phyloP scores from a whole-genome alignment of 2,113 vertebrate species.

The Scomber japonicus region DNA sequence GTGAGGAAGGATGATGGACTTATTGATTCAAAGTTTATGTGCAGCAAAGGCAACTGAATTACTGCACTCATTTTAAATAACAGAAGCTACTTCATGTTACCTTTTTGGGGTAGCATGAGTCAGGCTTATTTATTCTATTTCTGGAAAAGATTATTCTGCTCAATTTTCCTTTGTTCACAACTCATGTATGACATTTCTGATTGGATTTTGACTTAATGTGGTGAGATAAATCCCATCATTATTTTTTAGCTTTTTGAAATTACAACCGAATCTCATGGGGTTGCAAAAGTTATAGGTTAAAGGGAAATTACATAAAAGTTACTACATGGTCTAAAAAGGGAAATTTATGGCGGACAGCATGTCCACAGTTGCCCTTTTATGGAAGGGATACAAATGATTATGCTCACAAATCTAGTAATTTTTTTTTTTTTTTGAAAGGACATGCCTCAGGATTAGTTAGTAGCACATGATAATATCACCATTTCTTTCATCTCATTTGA shows the following conservation, averaged over 20 bases:
- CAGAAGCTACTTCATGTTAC: constrained; percentile 3
- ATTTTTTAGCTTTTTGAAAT: constrained; percentile 12
- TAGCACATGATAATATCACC: constrained; percentile 1
- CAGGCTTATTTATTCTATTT: not conserved
- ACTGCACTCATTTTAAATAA: not conserved
- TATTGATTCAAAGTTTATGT: constrained; percentile 26
- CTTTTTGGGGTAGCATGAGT: not conserved
- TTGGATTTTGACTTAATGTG: constrained; percentile 24
- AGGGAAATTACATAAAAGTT: not conserved
- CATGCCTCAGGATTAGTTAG: not conserved
- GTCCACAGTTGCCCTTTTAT: not conserved
- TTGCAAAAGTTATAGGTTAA: not conserved
- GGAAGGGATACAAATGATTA: not conserved
- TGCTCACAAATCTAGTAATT: not conserved
- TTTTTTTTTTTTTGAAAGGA: not conserved
- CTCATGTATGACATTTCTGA: constrained; percentile 3
- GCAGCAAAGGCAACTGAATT: constrained; percentile 18
- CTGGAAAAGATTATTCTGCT: not conserved
- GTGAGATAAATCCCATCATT: constrained; percentile 29
- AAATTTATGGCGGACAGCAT: not conserved
- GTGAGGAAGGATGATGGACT: constrained; percentile 43
- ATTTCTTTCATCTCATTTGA: constrained; percentile 46
- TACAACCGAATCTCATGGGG: not conserved
- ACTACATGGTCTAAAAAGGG: not conserved
- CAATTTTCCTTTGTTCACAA: not conserved